phyloP scores from a whole-genome alignment of 2,888 invertebrate genomes.

The Limenitis camilla region DNA sequence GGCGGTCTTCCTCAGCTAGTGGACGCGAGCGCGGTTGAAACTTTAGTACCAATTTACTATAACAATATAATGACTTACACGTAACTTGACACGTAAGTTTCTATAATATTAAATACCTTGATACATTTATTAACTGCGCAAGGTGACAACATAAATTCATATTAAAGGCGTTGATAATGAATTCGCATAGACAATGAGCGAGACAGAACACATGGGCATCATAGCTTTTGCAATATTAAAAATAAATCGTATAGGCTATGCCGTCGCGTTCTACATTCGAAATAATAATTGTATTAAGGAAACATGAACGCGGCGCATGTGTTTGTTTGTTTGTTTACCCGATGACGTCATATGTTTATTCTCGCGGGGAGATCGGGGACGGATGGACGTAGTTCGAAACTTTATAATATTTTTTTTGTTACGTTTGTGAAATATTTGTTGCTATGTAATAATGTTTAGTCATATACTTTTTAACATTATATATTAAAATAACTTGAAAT shows the following conservation, averaged over 20 bases:
- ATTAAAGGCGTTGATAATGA: constrained; percentile 29
- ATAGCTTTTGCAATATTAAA: constrained; percentile 36
- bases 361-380: constrained; percentile 55
- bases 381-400: constrained; percentile 17
- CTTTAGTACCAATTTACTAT: too few relatives aligned
- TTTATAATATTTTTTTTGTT: too few relatives aligned
- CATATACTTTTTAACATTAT: neutral
- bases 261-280: constrained; percentile 67
- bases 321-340: constrained; percentile 77
- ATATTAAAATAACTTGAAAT: too few relatives aligned
- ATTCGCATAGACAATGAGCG: constrained; percentile 38
- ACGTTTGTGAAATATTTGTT: too few relatives aligned
- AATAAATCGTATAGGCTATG: constrained; percentile 37
- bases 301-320: constrained; percentile 75
- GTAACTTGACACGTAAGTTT: too few relatives aligned
- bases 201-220: constrained; percentile 9
- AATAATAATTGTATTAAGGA: constrained; percentile 76
- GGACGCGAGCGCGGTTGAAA: too few relatives aligned
- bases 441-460: neutral
- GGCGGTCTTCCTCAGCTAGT: too few relatives aligned
- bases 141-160: constrained; percentile 7
- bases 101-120: too few relatives aligned
- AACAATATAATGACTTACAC: too few relatives aligned
- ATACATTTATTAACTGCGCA: neutral
- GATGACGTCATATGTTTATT: constrained; percentile 76